Conservation (phyloP, 2,797 vertebrate genomes). For the Delichon dasypus region DNA sequence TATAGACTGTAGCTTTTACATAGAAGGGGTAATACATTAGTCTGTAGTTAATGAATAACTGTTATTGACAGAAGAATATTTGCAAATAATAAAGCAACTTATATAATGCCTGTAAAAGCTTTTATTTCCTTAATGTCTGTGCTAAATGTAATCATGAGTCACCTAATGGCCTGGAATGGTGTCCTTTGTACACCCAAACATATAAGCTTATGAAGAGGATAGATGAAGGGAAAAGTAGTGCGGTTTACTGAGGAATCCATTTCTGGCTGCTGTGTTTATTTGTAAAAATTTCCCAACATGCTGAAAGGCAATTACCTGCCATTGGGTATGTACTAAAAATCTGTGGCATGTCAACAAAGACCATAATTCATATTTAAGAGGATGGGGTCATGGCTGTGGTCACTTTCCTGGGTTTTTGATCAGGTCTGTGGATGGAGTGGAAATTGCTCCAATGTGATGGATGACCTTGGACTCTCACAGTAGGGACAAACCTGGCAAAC, state of each 20-base stretch:
- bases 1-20: neutral
- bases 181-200: neutral
- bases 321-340: neutral
- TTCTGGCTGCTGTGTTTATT: neutral
- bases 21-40: neutral
- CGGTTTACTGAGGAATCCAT: neutral
- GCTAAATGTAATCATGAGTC: neutral
- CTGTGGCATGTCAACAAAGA: neutral
- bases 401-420: neutral
- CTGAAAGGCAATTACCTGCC: slow-evolving; percentile 13
- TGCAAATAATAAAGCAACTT: neutral
- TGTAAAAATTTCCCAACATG: neutral
- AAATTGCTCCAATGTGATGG: neutral
- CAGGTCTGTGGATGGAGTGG: neutral
- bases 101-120: neutral
- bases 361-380: neutral
- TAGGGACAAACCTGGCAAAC: neutral
- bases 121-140: neutral
- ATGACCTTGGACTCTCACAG: neutral
- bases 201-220: neutral
- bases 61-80: neutral
- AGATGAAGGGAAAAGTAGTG: neutral
- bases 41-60: neutral
- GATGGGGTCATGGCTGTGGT: neutral
- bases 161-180: neutral